Base-by-base conservation (phyloP, 2,113 vertebrate genomes). In the Polyodon spathula region DNA sequence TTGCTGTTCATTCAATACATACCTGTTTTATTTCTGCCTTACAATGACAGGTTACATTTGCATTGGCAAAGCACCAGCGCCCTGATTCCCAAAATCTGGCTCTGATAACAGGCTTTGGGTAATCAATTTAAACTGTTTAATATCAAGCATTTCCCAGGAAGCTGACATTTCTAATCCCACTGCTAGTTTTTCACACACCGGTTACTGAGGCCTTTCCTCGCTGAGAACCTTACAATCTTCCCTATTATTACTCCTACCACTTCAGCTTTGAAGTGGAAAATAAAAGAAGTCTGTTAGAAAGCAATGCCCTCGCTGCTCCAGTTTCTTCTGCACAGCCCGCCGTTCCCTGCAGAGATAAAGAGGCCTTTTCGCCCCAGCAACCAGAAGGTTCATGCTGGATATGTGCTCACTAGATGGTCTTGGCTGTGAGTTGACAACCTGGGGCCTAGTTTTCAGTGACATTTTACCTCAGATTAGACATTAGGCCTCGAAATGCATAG, bases 291-390 rank as follows among this genome's bases (percentile, higher is more conserved):
- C 1, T 40, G 43, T 60, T 37, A 37, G 2, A 62, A 63, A 62
- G 3, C 42, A 62, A 16, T 50, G 40, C 56, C 56, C 72, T 59
- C 63, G 61, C 42, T 64, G 76, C 61, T 15, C 62, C 27, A 6
- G 66, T 74, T 63, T 76, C 68, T 75, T 76, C 67, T 59, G 51
- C 63, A 17, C 73, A 14, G 11, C 43, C 8, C 54, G 8, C 54
- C 46, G 14, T 68, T 71, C 66, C 77, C 71, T 0, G 46, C 0
- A 46, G 73, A 64, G 73, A 72, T 66, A 10, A 72, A 79, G 68
- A 74, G 71, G 76, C 66, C 75, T 51, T 73, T 81, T 79, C 67
- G 75, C 72, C 76, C 71, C 69, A 80, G 81, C 77, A 81, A 76
- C 78, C 66, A 67, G 62, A 64, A 74, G 65, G 73, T 6, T 73